Conservation (phyloP, 2,113 vertebrate genomes). For the Nymphicus hollandicus region DNA sequence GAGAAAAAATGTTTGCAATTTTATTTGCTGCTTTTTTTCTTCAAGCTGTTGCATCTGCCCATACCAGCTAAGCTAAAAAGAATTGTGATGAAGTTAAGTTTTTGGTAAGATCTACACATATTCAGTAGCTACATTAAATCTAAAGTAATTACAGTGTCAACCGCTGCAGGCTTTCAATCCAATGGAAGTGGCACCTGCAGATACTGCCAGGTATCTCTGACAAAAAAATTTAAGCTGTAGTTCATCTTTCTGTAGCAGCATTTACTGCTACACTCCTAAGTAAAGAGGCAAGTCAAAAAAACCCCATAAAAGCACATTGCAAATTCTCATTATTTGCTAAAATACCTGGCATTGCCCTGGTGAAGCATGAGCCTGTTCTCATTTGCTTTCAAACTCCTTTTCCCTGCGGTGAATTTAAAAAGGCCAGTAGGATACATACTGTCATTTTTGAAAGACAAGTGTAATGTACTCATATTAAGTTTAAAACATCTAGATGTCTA, state of each 20-base stretch:
- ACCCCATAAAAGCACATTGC: not conserved
- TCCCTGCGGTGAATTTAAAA: not conserved
- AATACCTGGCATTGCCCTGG: not conserved
- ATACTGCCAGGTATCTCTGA: not conserved
- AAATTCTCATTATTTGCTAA: not conserved
- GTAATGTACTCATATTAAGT: not conserved
- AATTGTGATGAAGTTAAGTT: not conserved
- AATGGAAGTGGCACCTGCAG: not conserved
- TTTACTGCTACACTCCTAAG: not conserved
- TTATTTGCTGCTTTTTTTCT: not conserved
- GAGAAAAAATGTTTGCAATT: not conserved
- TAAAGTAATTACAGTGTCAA: not conserved
- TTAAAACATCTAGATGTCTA: not conserved
- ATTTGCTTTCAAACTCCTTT: not conserved
- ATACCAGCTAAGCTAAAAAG: not conserved
- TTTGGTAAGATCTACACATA: not conserved
- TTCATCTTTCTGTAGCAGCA: not conserved
- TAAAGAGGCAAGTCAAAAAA: not conserved
- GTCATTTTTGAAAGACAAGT: not conserved
- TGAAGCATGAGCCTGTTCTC: not conserved
- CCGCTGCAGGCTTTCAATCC: not conserved
- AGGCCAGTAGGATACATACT: not conserved
- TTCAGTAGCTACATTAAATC: not conserved
- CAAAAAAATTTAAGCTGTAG: not conserved
- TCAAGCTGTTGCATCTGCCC: not conserved